Percentiles rank a stretch among this genome's conserved stretches.
phyloP scores from a whole-genome alignment of 2,888 invertebrate genomes.

The Protophormia terraenovae region DNA sequence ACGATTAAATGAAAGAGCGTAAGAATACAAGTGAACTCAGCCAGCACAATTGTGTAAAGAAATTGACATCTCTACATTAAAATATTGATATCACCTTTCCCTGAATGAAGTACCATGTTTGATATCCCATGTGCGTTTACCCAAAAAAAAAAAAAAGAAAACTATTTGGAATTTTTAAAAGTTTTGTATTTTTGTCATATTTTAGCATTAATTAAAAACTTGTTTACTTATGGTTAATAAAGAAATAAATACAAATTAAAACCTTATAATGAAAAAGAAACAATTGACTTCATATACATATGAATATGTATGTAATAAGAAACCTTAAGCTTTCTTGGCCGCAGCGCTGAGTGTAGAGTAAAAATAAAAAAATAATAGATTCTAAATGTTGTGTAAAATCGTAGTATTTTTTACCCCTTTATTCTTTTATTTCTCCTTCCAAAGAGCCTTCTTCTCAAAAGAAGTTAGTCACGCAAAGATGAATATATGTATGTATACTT shows the following conservation, averaged over 20 bases:
- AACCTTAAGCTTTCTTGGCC: no score
- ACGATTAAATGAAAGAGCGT: no score
- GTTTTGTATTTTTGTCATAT: not conserved
- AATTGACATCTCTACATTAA: no score
- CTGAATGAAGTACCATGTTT: no score
- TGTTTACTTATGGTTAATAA: not conserved
- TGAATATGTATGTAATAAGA: no score
- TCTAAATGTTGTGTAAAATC: constrained; percentile 25
- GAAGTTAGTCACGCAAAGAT: constrained; percentile 52
- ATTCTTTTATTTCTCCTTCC: not conserved
- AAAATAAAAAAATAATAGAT: not conserved
- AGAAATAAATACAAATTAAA: constrained; percentile 32
- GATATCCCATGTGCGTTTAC: no score
- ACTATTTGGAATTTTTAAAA: no score
- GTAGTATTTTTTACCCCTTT: not conserved
- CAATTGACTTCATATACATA: not conserved
- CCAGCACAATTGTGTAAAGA: no score
- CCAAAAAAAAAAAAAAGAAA: no score
- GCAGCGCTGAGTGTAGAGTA: not conserved
- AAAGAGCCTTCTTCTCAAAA: constrained; percentile 37
- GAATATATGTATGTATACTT: constrained; percentile 7
- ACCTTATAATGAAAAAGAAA: not conserved
- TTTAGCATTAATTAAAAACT: not conserved
- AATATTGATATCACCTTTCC: no score
- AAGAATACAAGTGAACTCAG: no score